These are phyloP conservation scores for Eulemur coronatus DNA, from an alignment of 2,797 vertebrate species.

Conservation along the genomic window DNA sequence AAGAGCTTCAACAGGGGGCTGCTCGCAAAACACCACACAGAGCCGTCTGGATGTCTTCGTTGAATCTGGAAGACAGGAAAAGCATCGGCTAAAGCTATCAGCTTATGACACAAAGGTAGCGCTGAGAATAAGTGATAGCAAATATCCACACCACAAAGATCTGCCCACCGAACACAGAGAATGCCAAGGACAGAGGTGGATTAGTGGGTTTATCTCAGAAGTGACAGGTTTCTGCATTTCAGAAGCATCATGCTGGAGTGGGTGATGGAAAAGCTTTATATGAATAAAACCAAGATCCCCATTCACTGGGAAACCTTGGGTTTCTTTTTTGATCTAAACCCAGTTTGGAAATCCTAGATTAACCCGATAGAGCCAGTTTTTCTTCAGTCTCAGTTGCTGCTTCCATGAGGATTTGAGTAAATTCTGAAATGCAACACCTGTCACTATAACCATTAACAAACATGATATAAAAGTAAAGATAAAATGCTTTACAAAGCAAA, in stretches of 20 bases:
- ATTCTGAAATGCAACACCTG: slow-evolving; percentile 37
- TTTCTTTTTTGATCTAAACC: slow-evolving; percentile 79
- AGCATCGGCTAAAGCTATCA: slow-evolving; percentile 84
- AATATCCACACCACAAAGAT: slow-evolving; percentile 79
- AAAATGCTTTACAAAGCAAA: not conserved
- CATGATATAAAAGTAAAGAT: slow-evolving; percentile 14
- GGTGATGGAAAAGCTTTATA: slow-evolving; percentile 78
- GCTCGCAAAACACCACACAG: slow-evolving; percentile 77
- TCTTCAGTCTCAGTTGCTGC: slow-evolving; percentile 58
- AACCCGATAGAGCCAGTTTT: slow-evolving; percentile 69
- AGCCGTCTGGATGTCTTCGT: slow-evolving; percentile 73
- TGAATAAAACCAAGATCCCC: slow-evolving; percentile 75
- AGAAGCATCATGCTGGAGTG: slow-evolving; percentile 78
- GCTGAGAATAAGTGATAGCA: slow-evolving; percentile 80
- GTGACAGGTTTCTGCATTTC: slow-evolving; percentile 85
- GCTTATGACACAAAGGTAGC: slow-evolving; percentile 83
- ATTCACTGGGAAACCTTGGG: slow-evolving; percentile 71
- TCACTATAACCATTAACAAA: slow-evolving; percentile 14
- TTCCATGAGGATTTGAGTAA: slow-evolving; percentile 55
- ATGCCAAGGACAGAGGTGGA: slow-evolving; percentile 80
- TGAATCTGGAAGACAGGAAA: slow-evolving; percentile 85
- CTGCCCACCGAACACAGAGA: slow-evolving; percentile 79
- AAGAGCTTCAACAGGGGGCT: slow-evolving; percentile 77
- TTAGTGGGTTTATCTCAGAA: slow-evolving; percentile 85
- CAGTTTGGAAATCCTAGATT: slow-evolving; percentile 75